Conservation (phyloP, 2,113 vertebrate genomes). For the Aleadryas rufinucha region DNA sequence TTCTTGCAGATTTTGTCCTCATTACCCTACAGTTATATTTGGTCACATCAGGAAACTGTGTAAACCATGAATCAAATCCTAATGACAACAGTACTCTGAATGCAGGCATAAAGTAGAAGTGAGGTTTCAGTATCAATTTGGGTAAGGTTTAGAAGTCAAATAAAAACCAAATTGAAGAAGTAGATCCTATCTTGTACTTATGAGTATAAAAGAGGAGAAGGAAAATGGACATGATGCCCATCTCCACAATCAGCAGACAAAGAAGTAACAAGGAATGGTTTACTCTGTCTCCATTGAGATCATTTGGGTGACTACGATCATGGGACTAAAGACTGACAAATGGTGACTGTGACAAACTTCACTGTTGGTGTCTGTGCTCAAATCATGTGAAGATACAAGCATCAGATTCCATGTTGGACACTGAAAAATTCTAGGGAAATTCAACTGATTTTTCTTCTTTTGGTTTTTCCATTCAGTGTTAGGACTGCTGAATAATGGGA, state of each 20-base stretch:
- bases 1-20: neutral
- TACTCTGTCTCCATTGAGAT: neutral
- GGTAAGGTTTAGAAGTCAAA: neutral
- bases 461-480: neutral
- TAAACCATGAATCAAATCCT: neutral
- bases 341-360: neutral
- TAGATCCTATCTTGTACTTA: neutral
- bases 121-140: neutral
- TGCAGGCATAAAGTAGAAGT: neutral
- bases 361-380: neutral
- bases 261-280: neutral
- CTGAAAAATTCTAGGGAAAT: neutral
- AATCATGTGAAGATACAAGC: neutral
- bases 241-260: neutral
- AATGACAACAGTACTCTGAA: neutral
- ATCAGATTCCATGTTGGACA: neutral
- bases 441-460: neutral
- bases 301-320: neutral
- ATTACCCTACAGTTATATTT: neutral
- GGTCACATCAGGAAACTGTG: neutral
- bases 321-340: neutral
- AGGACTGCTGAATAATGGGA: neutral
- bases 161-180: neutral
- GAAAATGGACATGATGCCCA: neutral
- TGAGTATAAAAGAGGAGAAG: neutral